Percentiles rank a stretch among this genome's conserved stretches.
These are phyloP conservation scores for Drosophila hawaiiensis DNA, from an alignment of 2,888 invertebrate species.

Conservation along the genomic window DNA sequence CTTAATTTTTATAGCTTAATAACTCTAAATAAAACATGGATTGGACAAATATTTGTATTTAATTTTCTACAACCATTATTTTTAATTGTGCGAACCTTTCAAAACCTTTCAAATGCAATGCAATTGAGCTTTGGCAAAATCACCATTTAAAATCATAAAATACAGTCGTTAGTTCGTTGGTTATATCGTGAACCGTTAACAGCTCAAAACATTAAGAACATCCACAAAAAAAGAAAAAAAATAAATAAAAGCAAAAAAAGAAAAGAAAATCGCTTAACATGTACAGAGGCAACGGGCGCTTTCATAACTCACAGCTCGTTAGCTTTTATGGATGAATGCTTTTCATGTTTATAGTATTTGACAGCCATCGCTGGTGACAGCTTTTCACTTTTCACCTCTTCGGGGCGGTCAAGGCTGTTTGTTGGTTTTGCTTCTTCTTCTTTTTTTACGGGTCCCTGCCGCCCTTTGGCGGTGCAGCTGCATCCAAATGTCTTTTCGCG, in stretches of 20 bases:
- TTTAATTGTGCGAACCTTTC: neutral
- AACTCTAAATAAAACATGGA: neutral
- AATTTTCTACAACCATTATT: neutral
- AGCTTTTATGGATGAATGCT: conserved; percentile 72
- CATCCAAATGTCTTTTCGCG: conserved; percentile 46
- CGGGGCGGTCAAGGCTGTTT: conserved; percentile 65
- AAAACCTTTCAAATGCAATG: neutral
- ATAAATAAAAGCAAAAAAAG: conserved; percentile 1
- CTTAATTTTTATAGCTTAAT: neutral
- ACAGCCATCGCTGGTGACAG: conserved; percentile 61
- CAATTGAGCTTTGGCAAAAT: neutral
- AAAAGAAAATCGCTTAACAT: conserved; percentile 30
- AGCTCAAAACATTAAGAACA: conserved; percentile 22
- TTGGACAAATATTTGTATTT: neutral
- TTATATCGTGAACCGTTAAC: conserved; percentile 8
- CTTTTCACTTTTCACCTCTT: conserved; percentile 76
- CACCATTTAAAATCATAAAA: conserved; percentile 8
- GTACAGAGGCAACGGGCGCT: conserved; percentile 26
- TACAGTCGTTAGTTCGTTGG: conserved; percentile 28
- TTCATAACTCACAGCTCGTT: conserved; percentile 79
- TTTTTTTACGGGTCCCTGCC: neutral
- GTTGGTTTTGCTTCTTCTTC: neutral
- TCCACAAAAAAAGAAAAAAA: conserved; percentile 5
- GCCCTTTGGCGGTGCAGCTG: conserved; percentile 47
- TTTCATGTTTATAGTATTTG: conserved; percentile 47